These are phyloP conservation scores for Cheilosia soror DNA, from an alignment of 2,888 invertebrate genomes.

Conservation along the genomic window DNA sequence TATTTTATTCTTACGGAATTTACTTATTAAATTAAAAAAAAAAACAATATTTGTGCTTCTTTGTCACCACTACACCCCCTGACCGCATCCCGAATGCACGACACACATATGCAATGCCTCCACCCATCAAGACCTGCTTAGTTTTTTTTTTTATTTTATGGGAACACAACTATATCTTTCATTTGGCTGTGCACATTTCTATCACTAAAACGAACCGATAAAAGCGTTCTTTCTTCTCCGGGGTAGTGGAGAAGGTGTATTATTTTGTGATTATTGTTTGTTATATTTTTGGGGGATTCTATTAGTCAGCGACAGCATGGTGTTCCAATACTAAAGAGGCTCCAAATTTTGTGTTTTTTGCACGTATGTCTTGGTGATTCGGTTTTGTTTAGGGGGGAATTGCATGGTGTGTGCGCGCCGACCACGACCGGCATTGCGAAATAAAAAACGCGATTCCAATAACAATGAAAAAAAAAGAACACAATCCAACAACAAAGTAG, in stretches of 20 bases:
- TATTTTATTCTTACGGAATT: constrained; percentile 20
- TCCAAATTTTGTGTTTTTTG: constrained; percentile 1
- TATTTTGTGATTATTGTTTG: constrained; percentile 50
- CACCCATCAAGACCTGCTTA: constrained; percentile 13
- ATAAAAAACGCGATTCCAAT: constrained; percentile 68
- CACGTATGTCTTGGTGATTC: constrained; percentile 55
- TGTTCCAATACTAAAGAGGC: constrained; percentile 46
- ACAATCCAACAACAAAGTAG: constrained; percentile 38
- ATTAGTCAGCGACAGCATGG: constrained; percentile 67
- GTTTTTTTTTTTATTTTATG: constrained; percentile 14
- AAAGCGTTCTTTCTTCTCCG: constrained; percentile 36
- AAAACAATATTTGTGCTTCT: constrained; percentile 5
- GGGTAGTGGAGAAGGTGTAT: constrained; percentile 31
- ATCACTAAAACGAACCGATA: constrained; percentile 10
- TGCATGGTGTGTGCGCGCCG: constrained; percentile 67
- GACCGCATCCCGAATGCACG: constrained; percentile 20
- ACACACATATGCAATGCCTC: not conserved
- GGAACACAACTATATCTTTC: constrained; percentile 19
- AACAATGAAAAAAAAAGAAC: constrained; percentile 45
- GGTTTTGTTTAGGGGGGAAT: constrained; percentile 55
- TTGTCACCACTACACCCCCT: constrained; percentile 4
- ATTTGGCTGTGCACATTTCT: constrained; percentile 42
- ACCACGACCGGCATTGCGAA: constrained; percentile 48
- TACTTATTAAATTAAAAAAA: not conserved
- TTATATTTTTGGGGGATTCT: constrained; percentile 43